Conservation (phyloP, 2,113 vertebrate species). For the Heptranchias perlo region DNA sequence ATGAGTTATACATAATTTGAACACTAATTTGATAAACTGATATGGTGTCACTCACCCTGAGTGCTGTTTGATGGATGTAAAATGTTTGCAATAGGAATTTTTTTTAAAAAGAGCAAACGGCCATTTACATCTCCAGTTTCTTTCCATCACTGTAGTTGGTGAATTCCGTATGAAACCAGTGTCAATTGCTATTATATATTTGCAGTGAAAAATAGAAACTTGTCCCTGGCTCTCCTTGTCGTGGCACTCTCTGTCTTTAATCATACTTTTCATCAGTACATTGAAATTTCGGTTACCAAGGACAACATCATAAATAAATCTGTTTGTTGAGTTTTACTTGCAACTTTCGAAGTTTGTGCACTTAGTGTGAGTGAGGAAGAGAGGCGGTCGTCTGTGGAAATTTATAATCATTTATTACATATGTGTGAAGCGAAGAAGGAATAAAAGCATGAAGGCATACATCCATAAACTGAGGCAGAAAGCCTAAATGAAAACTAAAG, state of each 20-base stretch:
- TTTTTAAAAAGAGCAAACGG: constrained; percentile 48
- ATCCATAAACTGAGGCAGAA: constrained; percentile 72
- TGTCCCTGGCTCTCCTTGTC: constrained; percentile 74
- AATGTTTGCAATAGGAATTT: constrained; percentile 49
- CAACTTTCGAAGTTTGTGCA: constrained; percentile 75
- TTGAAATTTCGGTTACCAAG: constrained; percentile 94
- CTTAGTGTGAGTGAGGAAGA: constrained; percentile 68
- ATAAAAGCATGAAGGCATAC: constrained; percentile 80
- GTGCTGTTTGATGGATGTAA: constrained; percentile 43
- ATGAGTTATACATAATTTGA: background rate
- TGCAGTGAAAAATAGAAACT: constrained; percentile 75
- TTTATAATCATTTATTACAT: constrained; percentile 91
- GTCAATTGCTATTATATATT: constrained; percentile 85
- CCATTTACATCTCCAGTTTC: constrained; percentile 52
- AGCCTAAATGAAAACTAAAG: constrained; percentile 84
- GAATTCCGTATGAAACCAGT: constrained; percentile 81
- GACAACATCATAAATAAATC: constrained; percentile 94
- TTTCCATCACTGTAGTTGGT: constrained; percentile 66
- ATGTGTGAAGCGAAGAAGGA: constrained; percentile 65
- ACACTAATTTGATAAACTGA: background rate
- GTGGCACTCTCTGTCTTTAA: constrained; percentile 77
- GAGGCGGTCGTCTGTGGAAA: constrained; percentile 82
- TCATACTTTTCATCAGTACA: constrained; percentile 96
- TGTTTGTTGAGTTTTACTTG: constrained; percentile 86
- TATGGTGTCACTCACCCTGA: background rate